phyloP scores from a whole-genome alignment of 2,797 vertebrate species.

The Lepilemur ruficaudatus region DNA sequence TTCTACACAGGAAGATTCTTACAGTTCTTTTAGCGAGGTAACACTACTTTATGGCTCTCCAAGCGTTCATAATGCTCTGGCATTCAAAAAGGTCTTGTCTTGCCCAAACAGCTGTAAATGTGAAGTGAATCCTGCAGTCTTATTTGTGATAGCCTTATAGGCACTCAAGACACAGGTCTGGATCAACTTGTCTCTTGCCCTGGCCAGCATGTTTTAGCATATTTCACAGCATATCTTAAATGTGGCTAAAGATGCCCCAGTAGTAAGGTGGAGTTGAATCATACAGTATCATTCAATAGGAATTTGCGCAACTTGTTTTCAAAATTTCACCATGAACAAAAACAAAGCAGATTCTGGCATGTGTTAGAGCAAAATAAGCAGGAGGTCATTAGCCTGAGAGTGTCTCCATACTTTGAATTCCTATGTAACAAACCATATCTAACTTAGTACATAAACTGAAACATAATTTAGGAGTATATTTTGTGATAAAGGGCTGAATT shows the following conservation, averaged over 20 bases:
- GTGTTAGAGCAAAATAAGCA: not conserved
- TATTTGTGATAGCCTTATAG: not conserved
- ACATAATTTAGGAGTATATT: not conserved
- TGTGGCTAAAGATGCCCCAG: not conserved
- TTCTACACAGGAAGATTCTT: not conserved
- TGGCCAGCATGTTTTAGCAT: not conserved
- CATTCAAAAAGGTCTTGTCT: not conserved
- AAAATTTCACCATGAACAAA: not conserved
- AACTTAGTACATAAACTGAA: not conserved
- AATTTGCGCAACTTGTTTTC: not conserved
- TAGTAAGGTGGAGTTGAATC: not conserved
- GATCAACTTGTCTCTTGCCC: not conserved
- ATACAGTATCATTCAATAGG: not conserved
- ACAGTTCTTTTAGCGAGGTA: not conserved
- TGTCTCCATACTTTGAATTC: not conserved
- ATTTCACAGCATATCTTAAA: not conserved
- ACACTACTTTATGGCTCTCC: not conserved
- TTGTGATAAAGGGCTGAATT: not conserved
- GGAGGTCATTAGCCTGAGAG: not conserved
- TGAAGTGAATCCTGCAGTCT: not conserved
- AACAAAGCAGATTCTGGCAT: not conserved
- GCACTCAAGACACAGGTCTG: not conserved
- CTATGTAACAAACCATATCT: not conserved
- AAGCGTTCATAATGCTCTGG: not conserved
- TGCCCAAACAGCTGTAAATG: not conserved